A percentile compares a stretch with the other conserved stretches of the same genome.
Evolutionary conservation across 2,888 invertebrate genomes (phyloP).

Genomic region (Athripsodes cinereus): DNA sequence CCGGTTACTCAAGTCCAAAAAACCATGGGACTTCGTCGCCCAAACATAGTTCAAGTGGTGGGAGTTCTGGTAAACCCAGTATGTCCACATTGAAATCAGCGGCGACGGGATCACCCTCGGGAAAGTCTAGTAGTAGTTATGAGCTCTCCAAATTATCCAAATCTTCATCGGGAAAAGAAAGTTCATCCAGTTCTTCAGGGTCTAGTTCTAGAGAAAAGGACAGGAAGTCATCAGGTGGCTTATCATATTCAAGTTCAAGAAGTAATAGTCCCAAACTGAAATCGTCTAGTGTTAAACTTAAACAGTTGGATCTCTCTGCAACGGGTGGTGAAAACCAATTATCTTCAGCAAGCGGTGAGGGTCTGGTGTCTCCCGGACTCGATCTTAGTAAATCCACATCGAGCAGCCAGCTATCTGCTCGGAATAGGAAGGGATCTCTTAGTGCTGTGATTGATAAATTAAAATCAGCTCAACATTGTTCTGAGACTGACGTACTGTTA

Average conservation of each 20-base stretch:
- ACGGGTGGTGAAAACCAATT: conserved; percentile 39
- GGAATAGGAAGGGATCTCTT: conserved; percentile 68
- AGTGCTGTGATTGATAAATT: conserved; percentile 84
- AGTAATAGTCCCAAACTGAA: conserved; percentile 62
- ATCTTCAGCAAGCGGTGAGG: conserved; percentile 38
- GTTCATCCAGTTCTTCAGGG: conserved; percentile 39
- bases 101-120: conserved; percentile 61
- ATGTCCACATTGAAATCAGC: conserved; percentile 84
- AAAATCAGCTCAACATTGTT: conserved; percentile 66
- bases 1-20: conserved; percentile 69
- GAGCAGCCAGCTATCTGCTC: conserved; percentile 48
- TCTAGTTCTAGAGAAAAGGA: conserved; percentile 49
- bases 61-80: conserved; percentile 77
- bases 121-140: conserved; percentile 51
- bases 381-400: conserved; percentile 56
- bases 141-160: conserved; percentile 49
- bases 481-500: conserved; percentile 46
- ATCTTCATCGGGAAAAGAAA: conserved; percentile 42
- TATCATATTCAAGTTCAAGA: conserved; percentile 49
- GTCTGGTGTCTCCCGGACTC: conserved; percentile 48
- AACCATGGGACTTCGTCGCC: conserved; percentile 75
- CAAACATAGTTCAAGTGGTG: conserved; percentile 63
- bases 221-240: conserved; percentile 46
- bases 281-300: conserved; percentile 59
- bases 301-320: conserved; percentile 58